Percentiles rank a stretch among this genome's conserved stretches.
These are phyloP conservation scores for Hemicrepidius hirtus DNA, from an alignment of 2,888 invertebrate species.

Conservation along the genomic window DNA sequence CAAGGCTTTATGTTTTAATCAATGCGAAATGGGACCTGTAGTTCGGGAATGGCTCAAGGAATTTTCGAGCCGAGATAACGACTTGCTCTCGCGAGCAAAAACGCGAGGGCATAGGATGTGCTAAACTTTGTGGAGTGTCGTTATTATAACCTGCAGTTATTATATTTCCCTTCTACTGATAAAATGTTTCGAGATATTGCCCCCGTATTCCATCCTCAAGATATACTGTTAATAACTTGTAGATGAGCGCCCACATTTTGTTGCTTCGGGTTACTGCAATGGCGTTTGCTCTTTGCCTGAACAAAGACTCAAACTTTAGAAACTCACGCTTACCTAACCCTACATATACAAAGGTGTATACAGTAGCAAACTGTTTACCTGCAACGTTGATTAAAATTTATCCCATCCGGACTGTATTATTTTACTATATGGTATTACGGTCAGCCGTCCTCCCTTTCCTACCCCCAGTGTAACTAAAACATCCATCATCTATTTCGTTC, in stretches of 20 bases:
- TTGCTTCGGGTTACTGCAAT: conserved; percentile 17
- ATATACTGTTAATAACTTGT: conserved; percentile 43
- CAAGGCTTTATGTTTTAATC: conserved; percentile 65
- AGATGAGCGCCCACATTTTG: conserved; percentile 3
- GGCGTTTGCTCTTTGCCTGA: not conserved
- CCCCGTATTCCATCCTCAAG: conserved; percentile 32
- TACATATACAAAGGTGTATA: not conserved
- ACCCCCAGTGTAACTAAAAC: no score
- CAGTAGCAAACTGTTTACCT: not conserved
- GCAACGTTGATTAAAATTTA: not conserved
- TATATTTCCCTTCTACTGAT: conserved; percentile 37
- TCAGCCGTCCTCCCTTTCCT: no score
- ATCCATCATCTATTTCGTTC: no score
- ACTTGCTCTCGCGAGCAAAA: conserved; percentile 29
- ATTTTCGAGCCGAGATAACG: conserved; percentile 44
- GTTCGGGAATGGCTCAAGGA: conserved; percentile 50
- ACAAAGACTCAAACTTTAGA: no score
- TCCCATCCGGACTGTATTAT: not conserved
- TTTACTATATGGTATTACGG: no score
- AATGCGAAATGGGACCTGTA: conserved; percentile 62
- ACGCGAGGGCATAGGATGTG: conserved; percentile 24
- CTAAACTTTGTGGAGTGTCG: conserved; percentile 41
- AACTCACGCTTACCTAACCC: no score
- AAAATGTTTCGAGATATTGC: conserved; percentile 36
- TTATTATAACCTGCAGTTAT: conserved; percentile 44